phyloP scores from a whole-genome alignment of 2,113 vertebrate species.

The human region GRCh38 chr6:168717001-168717500 shows the following conservation, averaged over 20 bases:
- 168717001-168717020: too few relatives aligned
- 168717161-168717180: background rate
- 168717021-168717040: too few relatives aligned
- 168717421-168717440: background rate
- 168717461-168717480: background rate
- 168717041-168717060: too few relatives aligned
- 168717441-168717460: background rate
- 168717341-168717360: background rate
- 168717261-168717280: background rate
- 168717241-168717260: too few relatives aligned
- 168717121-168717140: background rate
- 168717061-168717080: too few relatives aligned
- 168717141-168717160: background rate
- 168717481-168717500: too few relatives aligned
- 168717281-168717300: background rate
- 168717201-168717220: too few relatives aligned
- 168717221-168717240: too few relatives aligned
- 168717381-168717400: background rate
- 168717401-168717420: background rate
- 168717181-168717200: too few relatives aligned
- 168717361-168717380: background rate
- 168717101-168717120: background rate
- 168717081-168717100: too few relatives aligned
- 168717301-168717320: background rate
- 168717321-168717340: background rate